Conservation (phyloP, 2,113 vertebrate species). For the Mus pahari region DNA sequence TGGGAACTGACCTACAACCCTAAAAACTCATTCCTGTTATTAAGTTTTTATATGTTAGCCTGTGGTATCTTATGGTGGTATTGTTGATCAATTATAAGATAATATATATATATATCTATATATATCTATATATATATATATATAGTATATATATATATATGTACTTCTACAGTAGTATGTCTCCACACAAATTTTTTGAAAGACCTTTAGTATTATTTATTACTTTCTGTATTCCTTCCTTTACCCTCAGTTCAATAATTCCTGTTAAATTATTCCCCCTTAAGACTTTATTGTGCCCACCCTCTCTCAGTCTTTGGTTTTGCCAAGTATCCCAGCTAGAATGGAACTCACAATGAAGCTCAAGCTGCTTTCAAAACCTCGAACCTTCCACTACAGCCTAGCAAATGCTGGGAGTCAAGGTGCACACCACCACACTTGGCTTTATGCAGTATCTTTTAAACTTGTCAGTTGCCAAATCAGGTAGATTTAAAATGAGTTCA, state of each 20-base stretch:
- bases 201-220: background rate
- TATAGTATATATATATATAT: too few relatives aligned
- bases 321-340: background rate
- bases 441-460: conserved; percentile 13
- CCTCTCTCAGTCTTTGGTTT: background rate
- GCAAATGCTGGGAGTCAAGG: background rate
- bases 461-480: background rate
- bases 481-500: conserved; percentile 30
- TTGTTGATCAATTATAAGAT: background rate
- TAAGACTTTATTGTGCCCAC: background rate
- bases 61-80: background rate
- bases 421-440: background rate
- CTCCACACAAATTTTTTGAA: background rate
- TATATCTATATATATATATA: too few relatives aligned
- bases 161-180: background rate
- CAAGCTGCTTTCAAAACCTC: background rate
- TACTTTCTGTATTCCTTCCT: background rate
- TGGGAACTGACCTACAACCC: background rate
- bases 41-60: background rate
- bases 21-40: background rate
- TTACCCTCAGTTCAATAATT: background rate
- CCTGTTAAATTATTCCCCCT: background rate
- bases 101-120: too few relatives aligned
- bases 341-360: background rate
- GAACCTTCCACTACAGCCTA: background rate